Base-by-base conservation (phyloP, 2,797 vertebrate species). In the Apodemus agrarius region DNA sequence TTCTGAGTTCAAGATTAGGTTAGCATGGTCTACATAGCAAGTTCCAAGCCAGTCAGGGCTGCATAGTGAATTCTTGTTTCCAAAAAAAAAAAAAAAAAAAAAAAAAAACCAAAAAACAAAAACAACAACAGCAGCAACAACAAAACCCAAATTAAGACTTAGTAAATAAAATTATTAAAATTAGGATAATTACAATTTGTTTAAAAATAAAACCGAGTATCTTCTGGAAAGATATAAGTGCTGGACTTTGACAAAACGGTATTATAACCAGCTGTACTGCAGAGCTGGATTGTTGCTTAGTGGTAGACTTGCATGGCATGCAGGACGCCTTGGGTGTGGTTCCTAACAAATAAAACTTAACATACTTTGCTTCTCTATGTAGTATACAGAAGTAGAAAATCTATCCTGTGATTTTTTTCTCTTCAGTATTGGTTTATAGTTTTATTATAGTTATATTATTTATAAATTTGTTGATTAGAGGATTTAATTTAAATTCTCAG, bases 361-460 rank as follows among this genome's bases (percentile, higher is more conserved):
- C 24, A 74, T 67, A 61, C 29, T 17, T 89, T 83, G 43, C 24
- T n/a, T 82, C 54, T 88, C 63, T 89, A 24, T 94, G 22, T 88
- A 88, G 54, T 80, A 92, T 34, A 9, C 61, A 12, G 75, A 96
- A 93, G 34, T 82, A 93, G n/a, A 82, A 79, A 78, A 59, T 76
- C 5, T 92, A 8, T 81, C 57, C 40, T 94, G 11, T 92, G 82
- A 72, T 92, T 79, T 61, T 82, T 93, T 95, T 93, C 24, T 92
- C 14, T 21, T 21, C 84, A 90, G 24, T 61, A 81, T 95, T 93
- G 63, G 3, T 94, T 96, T 81, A 69, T 29, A 69, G 8, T 93
- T 95, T 13, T 76, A 94, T 86, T 94, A 37, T 93, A 57, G 69
- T 90, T 88, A 13, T 1, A 54, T 90, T 95, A 76, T 94, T 95